phyloP scores from a whole-genome alignment of 2,113 vertebrate genomes.

The Gallinago jamesoni region DNA sequence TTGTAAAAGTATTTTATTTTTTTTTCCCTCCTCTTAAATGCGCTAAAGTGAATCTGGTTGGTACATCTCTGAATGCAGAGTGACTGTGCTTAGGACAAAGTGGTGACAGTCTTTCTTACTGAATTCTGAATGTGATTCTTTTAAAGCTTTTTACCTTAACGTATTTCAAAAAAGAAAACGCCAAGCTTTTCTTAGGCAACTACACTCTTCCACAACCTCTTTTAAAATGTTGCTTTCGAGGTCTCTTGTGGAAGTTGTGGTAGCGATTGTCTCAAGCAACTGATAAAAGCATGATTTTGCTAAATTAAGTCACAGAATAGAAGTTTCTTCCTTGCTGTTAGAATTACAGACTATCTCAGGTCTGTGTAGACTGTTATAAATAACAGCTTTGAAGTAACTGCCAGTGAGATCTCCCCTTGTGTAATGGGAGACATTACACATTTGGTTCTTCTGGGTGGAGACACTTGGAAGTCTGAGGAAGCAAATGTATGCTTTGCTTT shows the following conservation, averaged over 20 bases:
- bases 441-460: neutral
- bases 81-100: slow-evolving; percentile 12
- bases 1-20: neutral
- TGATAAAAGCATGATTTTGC: neutral
- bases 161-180: neutral
- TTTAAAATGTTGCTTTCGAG: neutral
- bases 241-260: neutral
- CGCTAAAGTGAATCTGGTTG: neutral
- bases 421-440: neutral
- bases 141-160: neutral
- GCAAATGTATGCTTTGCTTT: neutral
- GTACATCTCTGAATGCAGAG: neutral
- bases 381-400: neutral
- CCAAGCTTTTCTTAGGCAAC: neutral
- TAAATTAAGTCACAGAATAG: neutral
- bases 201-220: neutral
- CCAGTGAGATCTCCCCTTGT: neutral
- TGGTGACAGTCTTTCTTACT: neutral
- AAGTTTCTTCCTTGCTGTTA: neutral
- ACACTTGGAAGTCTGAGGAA: neutral
- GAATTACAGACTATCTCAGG: neutral
- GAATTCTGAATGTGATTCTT: slow-evolving; percentile 8
- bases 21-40: neutral
- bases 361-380: neutral
- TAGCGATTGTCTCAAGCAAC: neutral